Percentiles rank a stretch among this genome's conserved stretches.
These are phyloP conservation scores for Tachystola acroxantha DNA, from an alignment of 2,888 invertebrate genomes.

Conservation along the genomic window DNA sequence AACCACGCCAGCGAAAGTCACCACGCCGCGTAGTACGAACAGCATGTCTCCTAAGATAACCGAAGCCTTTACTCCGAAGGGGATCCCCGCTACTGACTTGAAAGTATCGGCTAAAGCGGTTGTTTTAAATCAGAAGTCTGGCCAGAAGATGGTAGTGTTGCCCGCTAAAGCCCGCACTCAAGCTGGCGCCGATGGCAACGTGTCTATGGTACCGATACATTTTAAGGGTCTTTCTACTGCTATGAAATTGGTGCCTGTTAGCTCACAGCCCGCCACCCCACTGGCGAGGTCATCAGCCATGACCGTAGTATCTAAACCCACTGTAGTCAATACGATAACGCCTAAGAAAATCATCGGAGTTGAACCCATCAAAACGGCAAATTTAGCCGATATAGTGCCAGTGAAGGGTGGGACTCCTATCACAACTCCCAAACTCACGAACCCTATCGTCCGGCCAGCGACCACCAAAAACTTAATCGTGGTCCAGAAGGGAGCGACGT, in stretches of 20 bases:
- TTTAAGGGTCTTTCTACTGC: slow-evolving; percentile 65
- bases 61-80: slow-evolving; percentile 62
- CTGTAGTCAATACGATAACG: slow-evolving; percentile 24
- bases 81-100: slow-evolving; percentile 67
- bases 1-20: slow-evolving; percentile 40
- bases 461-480: slow-evolving; percentile 78
- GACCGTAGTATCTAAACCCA: slow-evolving; percentile 54
- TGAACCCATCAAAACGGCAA: slow-evolving; percentile 58
- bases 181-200: slow-evolving; percentile 50
- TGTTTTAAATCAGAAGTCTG: slow-evolving; percentile 68
- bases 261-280: slow-evolving; percentile 49
- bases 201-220: slow-evolving; percentile 52
- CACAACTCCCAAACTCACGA: slow-evolving; percentile 55
- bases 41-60: slow-evolving; percentile 45
- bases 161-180: slow-evolving; percentile 64
- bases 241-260: slow-evolving; percentile 69
- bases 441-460: slow-evolving; percentile 62
- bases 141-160: slow-evolving; percentile 71
- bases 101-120: slow-evolving; percentile 72
- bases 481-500: slow-evolving; percentile 76
- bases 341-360: slow-evolving; percentile 19
- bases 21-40: slow-evolving; percentile 37
- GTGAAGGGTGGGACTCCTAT: slow-evolving; percentile 60
- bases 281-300: slow-evolving; percentile 36
- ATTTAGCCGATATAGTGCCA: slow-evolving; percentile 66